These are phyloP conservation scores for Nephrotoma appendiculata DNA, from an alignment of 2,888 invertebrate species.

Conservation along the genomic window DNA sequence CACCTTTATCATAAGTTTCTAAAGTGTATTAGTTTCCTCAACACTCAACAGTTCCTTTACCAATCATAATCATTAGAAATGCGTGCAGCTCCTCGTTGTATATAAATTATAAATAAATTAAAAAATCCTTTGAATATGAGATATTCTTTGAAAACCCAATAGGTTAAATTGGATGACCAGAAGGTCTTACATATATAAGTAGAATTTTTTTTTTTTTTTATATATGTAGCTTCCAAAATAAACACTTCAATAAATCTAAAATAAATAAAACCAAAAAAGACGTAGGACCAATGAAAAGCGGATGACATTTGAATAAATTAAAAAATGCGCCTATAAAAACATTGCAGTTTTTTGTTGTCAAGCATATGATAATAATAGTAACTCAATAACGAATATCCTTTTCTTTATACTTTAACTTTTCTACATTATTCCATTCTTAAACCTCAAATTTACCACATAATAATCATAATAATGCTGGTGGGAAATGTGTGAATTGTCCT, in stretches of 20 bases:
- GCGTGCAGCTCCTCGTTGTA: too few species aligned
- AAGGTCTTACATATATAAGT: background rate
- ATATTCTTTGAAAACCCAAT: background rate
- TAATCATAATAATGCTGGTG: background rate
- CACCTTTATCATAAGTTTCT: too few species aligned
- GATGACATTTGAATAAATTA: background rate
- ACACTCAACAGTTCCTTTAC: too few species aligned
- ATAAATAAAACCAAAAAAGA: background rate
- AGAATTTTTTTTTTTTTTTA: background rate
- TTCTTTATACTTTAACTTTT: background rate
- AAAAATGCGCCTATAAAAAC: background rate
- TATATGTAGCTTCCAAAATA: background rate
- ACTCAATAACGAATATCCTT: background rate
- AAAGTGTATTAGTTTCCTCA: too few species aligned
- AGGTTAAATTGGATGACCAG: background rate
- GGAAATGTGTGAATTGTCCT: background rate
- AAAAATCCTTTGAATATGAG: too few species aligned
- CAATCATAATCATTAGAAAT: too few species aligned
- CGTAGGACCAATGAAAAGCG: background rate
- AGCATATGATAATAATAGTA: background rate
- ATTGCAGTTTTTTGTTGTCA: background rate
- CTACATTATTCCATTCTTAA: background rate
- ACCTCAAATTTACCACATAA: background rate
- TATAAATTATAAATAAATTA: too few species aligned
- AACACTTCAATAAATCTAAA: background rate